A percentile compares a stretch with the other conserved stretches of the same genome.
Evolutionary conservation across 2,113 vertebrate genomes (phyloP).

Genomic region (Lophotis ruficrista): DNA sequence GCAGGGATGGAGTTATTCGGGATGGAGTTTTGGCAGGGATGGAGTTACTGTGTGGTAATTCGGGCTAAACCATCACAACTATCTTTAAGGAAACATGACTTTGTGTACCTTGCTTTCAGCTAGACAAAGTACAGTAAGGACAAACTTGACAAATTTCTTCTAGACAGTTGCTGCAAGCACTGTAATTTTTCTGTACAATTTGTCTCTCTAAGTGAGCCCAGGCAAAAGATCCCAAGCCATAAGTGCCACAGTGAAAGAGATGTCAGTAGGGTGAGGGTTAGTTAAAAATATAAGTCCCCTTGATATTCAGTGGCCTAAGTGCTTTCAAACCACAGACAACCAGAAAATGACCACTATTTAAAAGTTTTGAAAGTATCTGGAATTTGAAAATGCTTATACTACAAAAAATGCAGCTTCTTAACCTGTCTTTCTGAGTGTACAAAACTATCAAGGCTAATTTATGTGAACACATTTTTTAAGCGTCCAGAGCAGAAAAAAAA

Average conservation of each 20-base stretch:
- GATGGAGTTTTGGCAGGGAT: too few relatives aligned
- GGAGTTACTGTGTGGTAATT: too few relatives aligned
- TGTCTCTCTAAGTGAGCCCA: background rate
- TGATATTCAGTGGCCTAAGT: background rate
- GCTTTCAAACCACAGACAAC: background rate
- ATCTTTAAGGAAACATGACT: background rate
- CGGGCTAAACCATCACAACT: too few relatives aligned
- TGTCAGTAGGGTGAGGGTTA: background rate
- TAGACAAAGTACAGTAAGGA: background rate
- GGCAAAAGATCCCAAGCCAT: background rate
- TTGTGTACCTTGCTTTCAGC: background rate
- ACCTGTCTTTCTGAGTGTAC: background rate
- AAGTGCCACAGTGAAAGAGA: background rate
- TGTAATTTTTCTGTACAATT: background rate
- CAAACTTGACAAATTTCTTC: background rate
- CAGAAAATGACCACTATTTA: background rate
- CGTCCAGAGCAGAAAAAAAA: background rate
- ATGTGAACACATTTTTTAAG: background rate
- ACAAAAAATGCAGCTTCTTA: background rate
- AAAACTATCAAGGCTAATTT: background rate
- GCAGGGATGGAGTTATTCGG: too few relatives aligned
- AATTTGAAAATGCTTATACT: background rate
- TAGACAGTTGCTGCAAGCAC: background rate
- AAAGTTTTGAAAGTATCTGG: background rate
- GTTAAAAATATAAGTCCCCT: background rate